A percentile compares a stretch with the other conserved stretches of the same genome.
Conservation (phyloP, 2,888 invertebrate genomes). For the Melieria picta region DNA sequence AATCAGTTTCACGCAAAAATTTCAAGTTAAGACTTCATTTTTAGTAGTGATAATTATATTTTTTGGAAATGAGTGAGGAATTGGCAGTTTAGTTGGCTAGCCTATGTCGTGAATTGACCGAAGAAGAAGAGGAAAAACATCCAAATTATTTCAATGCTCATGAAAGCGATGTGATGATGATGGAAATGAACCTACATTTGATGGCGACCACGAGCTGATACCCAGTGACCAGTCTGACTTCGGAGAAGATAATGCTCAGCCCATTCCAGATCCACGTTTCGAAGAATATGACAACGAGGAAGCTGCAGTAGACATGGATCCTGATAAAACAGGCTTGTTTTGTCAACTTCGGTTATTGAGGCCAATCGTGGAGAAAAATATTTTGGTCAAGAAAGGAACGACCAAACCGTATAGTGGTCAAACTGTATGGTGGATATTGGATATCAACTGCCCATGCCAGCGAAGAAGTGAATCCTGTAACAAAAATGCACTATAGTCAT, state of each 20-base stretch:
- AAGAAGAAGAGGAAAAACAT: no score
- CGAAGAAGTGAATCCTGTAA: no score
- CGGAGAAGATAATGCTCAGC: conserved; percentile 8
- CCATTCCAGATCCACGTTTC: conserved; percentile 17
- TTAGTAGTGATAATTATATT: no score
- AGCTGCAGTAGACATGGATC: not conserved
- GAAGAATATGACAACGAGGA: conserved; percentile 6
- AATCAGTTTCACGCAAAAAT: no score
- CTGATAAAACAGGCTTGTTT: not conserved
- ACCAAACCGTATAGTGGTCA: conserved; percentile 26
- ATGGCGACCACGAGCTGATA: conserved; percentile 2
- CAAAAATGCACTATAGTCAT: no score
- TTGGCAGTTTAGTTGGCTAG: no score
- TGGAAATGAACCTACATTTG: conserved; percentile 11
- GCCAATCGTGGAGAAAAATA: conserved; percentile 19
- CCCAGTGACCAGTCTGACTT: conserved; percentile 14
- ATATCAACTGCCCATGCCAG: no score
- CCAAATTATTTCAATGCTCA: no score
- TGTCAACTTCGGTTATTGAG: conserved; percentile 11
- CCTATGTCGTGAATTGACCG: no score
- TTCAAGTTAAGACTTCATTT: no score
- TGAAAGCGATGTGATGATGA: not conserved
- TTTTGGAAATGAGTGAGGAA: no score
- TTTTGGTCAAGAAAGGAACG: conserved; percentile 11
- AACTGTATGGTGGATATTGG: not conserved